These are phyloP conservation scores for Lissonota sp. DNA, from an alignment of 2,888 invertebrate genomes.

Conservation along the genomic window DNA sequence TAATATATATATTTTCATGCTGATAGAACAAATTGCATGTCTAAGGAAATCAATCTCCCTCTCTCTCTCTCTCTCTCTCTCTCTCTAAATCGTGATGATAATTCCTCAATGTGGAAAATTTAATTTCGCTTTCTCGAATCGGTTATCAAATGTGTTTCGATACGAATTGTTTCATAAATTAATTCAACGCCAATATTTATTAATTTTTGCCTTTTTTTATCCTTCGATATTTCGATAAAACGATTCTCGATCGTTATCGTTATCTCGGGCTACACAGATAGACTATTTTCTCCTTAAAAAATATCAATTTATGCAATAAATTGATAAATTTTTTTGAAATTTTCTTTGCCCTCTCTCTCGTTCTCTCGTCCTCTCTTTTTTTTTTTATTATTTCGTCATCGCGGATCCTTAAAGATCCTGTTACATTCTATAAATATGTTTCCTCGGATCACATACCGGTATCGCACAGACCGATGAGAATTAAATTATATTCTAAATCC, in stretches of 20 bases:
- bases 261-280: no score
- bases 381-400: background rate
- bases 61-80: conserved; percentile 11
- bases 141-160: no score
- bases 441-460: conserved; percentile 29
- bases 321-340: background rate
- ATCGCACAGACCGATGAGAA: conserved; percentile 30
- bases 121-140: no score
- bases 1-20: conserved; percentile 36
- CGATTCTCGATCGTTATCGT: no score
- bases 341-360: background rate
- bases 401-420: background rate
- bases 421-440: conserved; percentile 40
- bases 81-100: background rate
- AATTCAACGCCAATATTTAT: no score
- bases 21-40: conserved; percentile 25
- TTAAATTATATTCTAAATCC: conserved; percentile 33
- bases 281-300: no score
- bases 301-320: no score
- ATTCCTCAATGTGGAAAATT: no score
- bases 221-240: no score
- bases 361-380: background rate
- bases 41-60: conserved; percentile 11
- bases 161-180: no score
- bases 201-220: no score